Percentiles rank a stretch among this genome's conserved stretches.
These are phyloP conservation scores for Otus sunia DNA, from an alignment of 2,113 vertebrate genomes.

Conservation along the genomic window DNA sequence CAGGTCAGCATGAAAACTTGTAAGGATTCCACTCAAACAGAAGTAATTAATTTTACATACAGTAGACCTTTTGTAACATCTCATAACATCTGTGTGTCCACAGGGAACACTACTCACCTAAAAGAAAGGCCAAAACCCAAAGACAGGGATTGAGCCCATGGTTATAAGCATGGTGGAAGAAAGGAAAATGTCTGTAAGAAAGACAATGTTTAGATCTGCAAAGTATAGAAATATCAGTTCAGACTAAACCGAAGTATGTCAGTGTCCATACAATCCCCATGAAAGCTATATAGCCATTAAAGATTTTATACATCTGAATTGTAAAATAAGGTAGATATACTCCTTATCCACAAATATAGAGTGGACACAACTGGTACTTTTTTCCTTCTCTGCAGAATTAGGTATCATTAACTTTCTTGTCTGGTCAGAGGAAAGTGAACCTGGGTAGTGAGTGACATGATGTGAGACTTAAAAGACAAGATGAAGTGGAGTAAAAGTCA, in stretches of 20 bases:
- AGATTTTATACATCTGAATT: background rate
- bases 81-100: background rate
- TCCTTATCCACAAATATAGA: background rate
- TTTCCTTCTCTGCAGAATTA: background rate
- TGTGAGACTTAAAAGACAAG: background rate
- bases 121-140: background rate
- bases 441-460: background rate
- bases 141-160: rapidly evolving
- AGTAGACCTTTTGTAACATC: background rate
- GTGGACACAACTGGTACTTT: background rate
- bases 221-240: background rate
- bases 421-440: background rate
- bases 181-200: background rate
- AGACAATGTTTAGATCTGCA: background rate
- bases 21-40: background rate
- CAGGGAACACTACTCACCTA: background rate
- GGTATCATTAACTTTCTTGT: background rate
- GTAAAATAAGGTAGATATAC: background rate
- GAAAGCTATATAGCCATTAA: background rate
- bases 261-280: background rate
- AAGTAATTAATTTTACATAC: background rate
- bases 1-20: background rate
- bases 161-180: background rate
- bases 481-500: background rate
- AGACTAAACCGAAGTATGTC: background rate